These are phyloP conservation scores for Silurus meridionalis DNA, from an alignment of 2,113 vertebrate genomes.

Conservation along the genomic window DNA sequence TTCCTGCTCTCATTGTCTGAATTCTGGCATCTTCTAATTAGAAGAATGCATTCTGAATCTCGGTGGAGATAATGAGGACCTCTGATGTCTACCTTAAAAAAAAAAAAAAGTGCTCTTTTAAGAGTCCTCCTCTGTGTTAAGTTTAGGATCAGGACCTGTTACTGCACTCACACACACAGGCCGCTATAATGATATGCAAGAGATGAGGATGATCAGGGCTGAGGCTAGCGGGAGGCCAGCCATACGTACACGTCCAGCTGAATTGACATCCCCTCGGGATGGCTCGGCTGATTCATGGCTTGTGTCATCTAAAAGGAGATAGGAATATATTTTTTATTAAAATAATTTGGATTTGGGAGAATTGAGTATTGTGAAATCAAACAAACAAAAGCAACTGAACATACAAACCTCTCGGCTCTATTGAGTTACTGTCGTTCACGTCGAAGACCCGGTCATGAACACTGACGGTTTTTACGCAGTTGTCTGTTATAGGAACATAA, in stretches of 20 bases:
- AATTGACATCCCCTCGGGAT: conserved; percentile 83
- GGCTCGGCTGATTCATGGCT: conserved; percentile 95
- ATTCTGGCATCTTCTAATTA: conserved; percentile 78
- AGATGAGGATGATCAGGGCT: conserved; percentile 84
- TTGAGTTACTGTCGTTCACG: conserved; percentile 97
- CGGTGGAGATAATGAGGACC: conserved; percentile 56
- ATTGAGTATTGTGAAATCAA: background rate
- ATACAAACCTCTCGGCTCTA: conserved; percentile 98
- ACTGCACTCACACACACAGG: conserved; percentile 63
- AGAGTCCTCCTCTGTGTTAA: conserved; percentile 63
- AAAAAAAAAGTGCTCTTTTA: conserved; percentile 72
- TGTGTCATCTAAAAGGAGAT: conserved; percentile 82
- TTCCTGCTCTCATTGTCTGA: conserved; percentile 10
- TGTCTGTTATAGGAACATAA: conserved; percentile 81
- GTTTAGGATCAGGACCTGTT: conserved; percentile 1
- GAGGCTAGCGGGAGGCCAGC: conserved; percentile 80
- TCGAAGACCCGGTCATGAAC: conserved; percentile 94
- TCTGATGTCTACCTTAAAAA: conserved; percentile 60
- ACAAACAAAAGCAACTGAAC: conserved; percentile 67
- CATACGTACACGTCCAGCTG: conserved; percentile 74
- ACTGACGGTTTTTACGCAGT: conserved; percentile 95
- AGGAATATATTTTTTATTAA: background rate
- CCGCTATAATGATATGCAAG: conserved; percentile 93
- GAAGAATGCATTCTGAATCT: conserved; percentile 73
- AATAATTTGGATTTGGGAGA: conserved; percentile 40